Conservation (phyloP, 2,888 invertebrate genomes). For the Marronus borbonicus region DNA sequence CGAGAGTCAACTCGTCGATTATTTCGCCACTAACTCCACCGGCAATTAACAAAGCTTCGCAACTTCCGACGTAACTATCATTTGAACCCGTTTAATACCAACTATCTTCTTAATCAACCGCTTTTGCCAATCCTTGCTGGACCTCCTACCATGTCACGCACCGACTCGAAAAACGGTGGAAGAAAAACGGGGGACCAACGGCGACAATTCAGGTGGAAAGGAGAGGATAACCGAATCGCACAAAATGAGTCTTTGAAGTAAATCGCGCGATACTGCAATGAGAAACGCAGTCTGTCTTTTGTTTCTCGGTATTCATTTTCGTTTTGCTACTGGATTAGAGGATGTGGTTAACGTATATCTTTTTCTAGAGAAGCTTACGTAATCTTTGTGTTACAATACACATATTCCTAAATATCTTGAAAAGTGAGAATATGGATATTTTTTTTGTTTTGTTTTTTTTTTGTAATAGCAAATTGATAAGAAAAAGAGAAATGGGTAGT, state of each 20-base stretch:
- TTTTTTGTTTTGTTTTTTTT: too few relatives aligned
- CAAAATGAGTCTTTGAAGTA: background rate
- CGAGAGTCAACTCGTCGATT: background rate
- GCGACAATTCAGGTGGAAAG: background rate
- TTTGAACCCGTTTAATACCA: conserved; percentile 12
- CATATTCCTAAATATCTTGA: too few relatives aligned
- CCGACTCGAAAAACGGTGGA: conserved; percentile 3
- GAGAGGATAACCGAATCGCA: conserved; percentile 7
- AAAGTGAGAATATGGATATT: too few relatives aligned
- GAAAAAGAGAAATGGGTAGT: too few relatives aligned
- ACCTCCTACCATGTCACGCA: conserved; percentile 29
- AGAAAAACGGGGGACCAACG: conserved; percentile 37
- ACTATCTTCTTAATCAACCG: conserved; percentile 11
- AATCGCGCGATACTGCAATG: background rate
- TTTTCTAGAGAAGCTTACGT: too few relatives aligned
- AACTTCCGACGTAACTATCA: background rate
- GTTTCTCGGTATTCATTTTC: background rate
- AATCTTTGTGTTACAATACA: too few relatives aligned
- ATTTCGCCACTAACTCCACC: background rate
- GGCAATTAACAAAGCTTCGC: background rate
- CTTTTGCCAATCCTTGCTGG: conserved; percentile 9
- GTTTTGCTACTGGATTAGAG: background rate
- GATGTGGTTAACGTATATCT: background rate
- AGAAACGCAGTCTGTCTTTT: background rate
- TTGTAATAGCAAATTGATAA: too few relatives aligned